Conservation (phyloP, 2,888 invertebrate species). For the Sacculina carcini region DNA sequence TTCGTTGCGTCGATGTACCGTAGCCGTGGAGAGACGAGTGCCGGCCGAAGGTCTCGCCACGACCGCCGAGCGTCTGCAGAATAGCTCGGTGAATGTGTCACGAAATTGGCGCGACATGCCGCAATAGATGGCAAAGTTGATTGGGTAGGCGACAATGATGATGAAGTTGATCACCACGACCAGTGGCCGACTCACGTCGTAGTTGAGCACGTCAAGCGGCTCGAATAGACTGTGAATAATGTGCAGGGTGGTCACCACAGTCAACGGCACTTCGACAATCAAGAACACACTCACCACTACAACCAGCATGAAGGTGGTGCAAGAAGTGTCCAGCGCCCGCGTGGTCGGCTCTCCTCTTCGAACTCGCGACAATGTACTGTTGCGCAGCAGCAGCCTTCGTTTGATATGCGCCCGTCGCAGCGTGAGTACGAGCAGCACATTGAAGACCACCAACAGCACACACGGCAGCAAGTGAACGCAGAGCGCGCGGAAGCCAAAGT, state of each 20-base stretch:
- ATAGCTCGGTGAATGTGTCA: constrained; percentile 61
- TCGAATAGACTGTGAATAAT: constrained; percentile 27
- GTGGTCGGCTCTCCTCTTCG: constrained; percentile 33
- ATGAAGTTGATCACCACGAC: constrained; percentile 73
- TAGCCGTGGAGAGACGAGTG: no score
- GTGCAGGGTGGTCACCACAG: constrained; percentile 52
- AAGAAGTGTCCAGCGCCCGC: constrained; percentile 47
- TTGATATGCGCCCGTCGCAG: constrained; percentile 57
- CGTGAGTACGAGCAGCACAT: constrained; percentile 57
- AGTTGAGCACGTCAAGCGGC: constrained; percentile 24
- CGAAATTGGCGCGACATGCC: constrained; percentile 85
- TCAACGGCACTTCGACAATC: constrained; percentile 54
- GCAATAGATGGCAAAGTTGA: constrained; percentile 51
- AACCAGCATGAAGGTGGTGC: constrained; percentile 62
- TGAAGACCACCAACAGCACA: constrained; percentile 59
- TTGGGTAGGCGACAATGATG: constrained; percentile 53
- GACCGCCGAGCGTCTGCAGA: constrained; percentile 24
- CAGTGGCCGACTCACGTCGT: constrained; percentile 45
- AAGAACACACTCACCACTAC: constrained; percentile 63
- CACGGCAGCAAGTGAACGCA: constrained; percentile 82
- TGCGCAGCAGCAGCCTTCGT: constrained; percentile 42
- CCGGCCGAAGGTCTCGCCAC: constrained; percentile 1
- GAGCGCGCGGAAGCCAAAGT: constrained; percentile 58
- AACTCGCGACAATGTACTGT: constrained; percentile 21
- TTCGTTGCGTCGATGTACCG: no score